Conservation (phyloP, 2,113 vertebrate species). For the Trinectes maculatus region DNA sequence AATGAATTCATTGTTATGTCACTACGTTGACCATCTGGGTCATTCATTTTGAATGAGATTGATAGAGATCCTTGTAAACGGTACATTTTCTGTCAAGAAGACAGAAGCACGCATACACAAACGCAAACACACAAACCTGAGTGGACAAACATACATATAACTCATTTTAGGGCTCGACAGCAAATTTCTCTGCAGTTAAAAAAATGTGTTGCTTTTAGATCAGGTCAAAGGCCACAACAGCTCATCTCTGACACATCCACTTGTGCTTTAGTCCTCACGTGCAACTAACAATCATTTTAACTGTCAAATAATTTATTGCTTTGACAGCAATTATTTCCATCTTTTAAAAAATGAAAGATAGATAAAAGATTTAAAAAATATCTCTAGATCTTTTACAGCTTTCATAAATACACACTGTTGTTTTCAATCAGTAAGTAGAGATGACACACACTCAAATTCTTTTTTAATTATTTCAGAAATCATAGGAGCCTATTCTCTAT, state of each 20-base stretch:
- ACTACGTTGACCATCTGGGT: conserved; percentile 14
- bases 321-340: neutral
- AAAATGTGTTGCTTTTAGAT: conserved; percentile 6
- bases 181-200: conserved; percentile 38
- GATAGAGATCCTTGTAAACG: conserved; percentile 45
- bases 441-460: neutral
- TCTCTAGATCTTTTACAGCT: neutral
- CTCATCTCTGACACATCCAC: neutral
- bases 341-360: neutral
- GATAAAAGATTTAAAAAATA: neutral
- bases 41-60: conserved; percentile 27
- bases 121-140: conserved; percentile 1
- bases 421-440: neutral
- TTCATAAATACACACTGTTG: neutral
- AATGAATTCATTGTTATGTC: conserved; percentile 8
- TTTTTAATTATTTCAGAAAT: conserved; percentile 1
- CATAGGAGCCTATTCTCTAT: neutral
- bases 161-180: conserved; percentile 28
- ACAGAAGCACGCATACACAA: neutral
- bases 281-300: neutral
- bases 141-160: conserved; percentile 33
- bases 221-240: conserved; percentile 31
- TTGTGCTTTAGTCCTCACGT: neutral
- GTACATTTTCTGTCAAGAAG: conserved; percentile 29
- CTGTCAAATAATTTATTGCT: fast-evolving